Conservation (phyloP, 2,888 invertebrate species). For the Drosophila kanekoi region DNA sequence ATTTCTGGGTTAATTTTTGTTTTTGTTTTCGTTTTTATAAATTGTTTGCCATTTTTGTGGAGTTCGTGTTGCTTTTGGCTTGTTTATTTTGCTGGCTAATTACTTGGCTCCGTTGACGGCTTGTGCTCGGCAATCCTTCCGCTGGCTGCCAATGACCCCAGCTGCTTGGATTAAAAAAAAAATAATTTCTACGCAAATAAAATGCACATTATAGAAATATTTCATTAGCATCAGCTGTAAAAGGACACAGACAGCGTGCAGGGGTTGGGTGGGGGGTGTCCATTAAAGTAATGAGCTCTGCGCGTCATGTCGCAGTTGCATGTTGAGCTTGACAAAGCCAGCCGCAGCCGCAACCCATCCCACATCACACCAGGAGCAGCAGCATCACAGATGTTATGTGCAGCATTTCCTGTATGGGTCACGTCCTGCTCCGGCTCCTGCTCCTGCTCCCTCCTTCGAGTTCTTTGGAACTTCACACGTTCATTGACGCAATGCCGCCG, state of each 20-base stretch:
- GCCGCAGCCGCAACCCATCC: not conserved
- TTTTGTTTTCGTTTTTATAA: not conserved
- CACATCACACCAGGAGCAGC: not conserved
- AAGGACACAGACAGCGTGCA: constrained; percentile 26
- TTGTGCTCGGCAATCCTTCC: constrained; percentile 37
- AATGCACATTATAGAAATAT: constrained; percentile 68
- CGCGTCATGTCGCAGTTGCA: constrained; percentile 54
- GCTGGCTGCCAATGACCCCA: constrained; percentile 46
- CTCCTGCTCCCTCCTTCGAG: not conserved
- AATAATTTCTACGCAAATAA: constrained; percentile 53
- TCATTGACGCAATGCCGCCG: constrained; percentile 33
- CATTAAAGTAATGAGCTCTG: constrained; percentile 80
- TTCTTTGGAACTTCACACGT: constrained; percentile 52
- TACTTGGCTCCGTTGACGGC: constrained; percentile 41
- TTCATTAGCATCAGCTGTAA: constrained; percentile 61
- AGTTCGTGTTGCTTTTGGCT: constrained; percentile 31
- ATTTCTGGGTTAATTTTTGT: constrained; percentile 79
- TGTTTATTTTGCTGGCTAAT: constrained; percentile 70
- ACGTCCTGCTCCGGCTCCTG: constrained; percentile 27
- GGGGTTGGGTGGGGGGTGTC: constrained; percentile 21
- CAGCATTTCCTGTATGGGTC: constrained; percentile 63
- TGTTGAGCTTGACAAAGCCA: constrained; percentile 71
- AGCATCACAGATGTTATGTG: constrained; percentile 53
- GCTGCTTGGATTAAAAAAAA: constrained; percentile 11
- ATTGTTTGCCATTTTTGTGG: constrained; percentile 56